A percentile compares a stretch with the other conserved stretches of the same genome.
These are phyloP conservation scores for Drosophila neutralis DNA, from an alignment of 2,888 invertebrate species.

Conservation along the genomic window DNA sequence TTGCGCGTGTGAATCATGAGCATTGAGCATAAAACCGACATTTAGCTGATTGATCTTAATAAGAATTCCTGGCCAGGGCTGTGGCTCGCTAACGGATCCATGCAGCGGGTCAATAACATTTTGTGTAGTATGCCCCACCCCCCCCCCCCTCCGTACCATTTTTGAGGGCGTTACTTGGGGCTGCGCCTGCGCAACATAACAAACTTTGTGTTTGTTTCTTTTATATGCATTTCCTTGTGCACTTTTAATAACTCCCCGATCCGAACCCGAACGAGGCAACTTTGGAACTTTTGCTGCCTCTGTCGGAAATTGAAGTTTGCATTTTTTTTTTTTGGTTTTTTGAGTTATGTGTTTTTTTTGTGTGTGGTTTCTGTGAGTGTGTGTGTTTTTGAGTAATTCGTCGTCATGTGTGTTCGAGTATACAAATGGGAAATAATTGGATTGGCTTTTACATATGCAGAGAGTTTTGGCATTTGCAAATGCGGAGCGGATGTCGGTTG, in stretches of 20 bases:
- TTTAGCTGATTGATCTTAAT: slow-evolving; percentile 80
- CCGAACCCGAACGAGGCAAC: neutral
- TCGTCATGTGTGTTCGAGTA: slow-evolving; percentile 4
- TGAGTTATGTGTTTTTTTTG: slow-evolving; percentile 52
- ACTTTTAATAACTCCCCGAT: slow-evolving; percentile 65
- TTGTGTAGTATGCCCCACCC: slow-evolving; percentile 18
- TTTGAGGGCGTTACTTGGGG: slow-evolving; percentile 68
- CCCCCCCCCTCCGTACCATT: neutral
- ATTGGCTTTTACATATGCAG: slow-evolving; percentile 17
- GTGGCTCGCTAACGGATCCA: slow-evolving; percentile 66
- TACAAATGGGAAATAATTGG: slow-evolving; percentile 35
- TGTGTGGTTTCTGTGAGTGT: neutral
- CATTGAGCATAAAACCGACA: slow-evolving; percentile 80
- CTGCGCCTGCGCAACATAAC: slow-evolving; percentile 77
- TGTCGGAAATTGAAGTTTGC: slow-evolving; percentile 69
- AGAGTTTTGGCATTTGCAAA: slow-evolving; percentile 47
- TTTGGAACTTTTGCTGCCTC: slow-evolving; percentile 18
- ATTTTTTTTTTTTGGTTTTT: slow-evolving; percentile 23
- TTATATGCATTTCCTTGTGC: slow-evolving; percentile 53
- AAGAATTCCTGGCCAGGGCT: slow-evolving; percentile 64
- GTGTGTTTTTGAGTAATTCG: neutral
- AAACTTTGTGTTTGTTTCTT: slow-evolving; percentile 68
- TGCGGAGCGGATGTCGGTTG: slow-evolving; percentile 64
- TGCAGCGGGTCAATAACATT: slow-evolving; percentile 72
- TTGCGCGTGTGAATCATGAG: slow-evolving; percentile 75